A percentile compares a stretch with the other conserved stretches of the same genome.
Evolutionary conservation across 2,113 vertebrate species (phyloP).

Genomic region (Carlito syrichta): DNA sequence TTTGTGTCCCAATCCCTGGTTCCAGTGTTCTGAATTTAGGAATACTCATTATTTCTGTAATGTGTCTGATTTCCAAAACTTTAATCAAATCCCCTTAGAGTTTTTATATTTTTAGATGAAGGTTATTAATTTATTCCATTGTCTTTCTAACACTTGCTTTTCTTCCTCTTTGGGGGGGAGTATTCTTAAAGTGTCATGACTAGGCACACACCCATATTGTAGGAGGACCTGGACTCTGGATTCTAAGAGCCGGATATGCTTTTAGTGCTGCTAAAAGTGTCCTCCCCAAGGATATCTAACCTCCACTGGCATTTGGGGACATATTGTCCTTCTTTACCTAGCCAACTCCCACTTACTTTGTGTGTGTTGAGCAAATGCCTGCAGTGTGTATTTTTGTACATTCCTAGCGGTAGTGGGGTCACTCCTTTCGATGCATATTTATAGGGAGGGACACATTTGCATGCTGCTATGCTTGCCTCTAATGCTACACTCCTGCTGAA

Average conservation of each 20-base stretch:
- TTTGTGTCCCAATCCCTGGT: background rate
- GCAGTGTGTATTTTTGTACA: background rate
- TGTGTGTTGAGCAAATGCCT: background rate
- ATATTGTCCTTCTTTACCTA: no score
- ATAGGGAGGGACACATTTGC: background rate
- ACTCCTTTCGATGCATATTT: no score
- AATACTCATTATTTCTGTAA: background rate
- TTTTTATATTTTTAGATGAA: background rate
- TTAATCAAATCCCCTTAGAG: background rate
- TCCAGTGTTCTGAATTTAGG: background rate
- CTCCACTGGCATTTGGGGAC: background rate
- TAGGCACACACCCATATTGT: background rate
- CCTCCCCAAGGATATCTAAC: background rate
- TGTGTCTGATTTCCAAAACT: background rate
- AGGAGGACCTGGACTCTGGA: background rate
- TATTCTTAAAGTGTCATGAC: background rate
- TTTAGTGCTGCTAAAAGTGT: background rate
- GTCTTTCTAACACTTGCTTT: background rate
- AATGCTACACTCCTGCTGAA: background rate
- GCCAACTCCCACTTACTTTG: background rate
- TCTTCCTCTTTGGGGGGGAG: no score
- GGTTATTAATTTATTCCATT: background rate
- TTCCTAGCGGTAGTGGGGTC: rapidly evolving
- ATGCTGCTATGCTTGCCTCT: background rate
- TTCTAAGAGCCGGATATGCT: background rate